Conservation (phyloP, 2,797 vertebrate genomes). For the Gambusia yucatana region DNA sequence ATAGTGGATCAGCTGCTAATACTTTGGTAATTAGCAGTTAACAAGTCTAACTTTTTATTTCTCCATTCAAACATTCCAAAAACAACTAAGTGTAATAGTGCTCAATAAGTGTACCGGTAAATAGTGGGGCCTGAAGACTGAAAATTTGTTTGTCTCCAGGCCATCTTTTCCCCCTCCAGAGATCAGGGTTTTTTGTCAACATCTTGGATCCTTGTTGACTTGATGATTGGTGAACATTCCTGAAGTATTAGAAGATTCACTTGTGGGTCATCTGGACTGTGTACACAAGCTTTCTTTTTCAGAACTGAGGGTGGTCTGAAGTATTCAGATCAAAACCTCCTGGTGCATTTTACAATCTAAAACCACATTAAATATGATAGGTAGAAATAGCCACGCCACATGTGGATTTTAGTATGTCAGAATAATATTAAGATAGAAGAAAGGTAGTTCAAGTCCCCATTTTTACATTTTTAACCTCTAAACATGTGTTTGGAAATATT, state of each 20-base stretch:
- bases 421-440: constrained; percentile 19
- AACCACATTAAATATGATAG: constrained; percentile 39
- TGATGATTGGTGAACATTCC: constrained; percentile 74
- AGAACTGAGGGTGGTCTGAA: constrained; percentile 71
- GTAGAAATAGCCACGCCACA: constrained; percentile 26
- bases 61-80: neutral
- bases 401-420: constrained; percentile 22
- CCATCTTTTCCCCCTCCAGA: constrained; percentile 27
- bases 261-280: constrained; percentile 74
- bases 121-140: constrained; percentile 19
- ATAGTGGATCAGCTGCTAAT: constrained; percentile 10
- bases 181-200: constrained; percentile 52
- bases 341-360: constrained; percentile 42
- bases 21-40: constrained; percentile 7
- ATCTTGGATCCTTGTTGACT: constrained; percentile 61
- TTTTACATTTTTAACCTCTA: constrained; percentile 27
- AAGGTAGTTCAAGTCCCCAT: constrained; percentile 11
- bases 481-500: constrained; percentile 4
- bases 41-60: constrained; percentile 1
- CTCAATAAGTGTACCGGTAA: constrained; percentile 17
- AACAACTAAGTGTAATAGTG: constrained; percentile 4
- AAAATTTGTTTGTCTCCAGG: constrained; percentile 42
- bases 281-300: constrained; percentile 45
- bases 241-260: constrained; percentile 77
- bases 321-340: constrained; percentile 71